These are phyloP conservation scores for Sipunculus nudus DNA, from an alignment of 2,888 invertebrate species.

Conservation along the genomic window DNA sequence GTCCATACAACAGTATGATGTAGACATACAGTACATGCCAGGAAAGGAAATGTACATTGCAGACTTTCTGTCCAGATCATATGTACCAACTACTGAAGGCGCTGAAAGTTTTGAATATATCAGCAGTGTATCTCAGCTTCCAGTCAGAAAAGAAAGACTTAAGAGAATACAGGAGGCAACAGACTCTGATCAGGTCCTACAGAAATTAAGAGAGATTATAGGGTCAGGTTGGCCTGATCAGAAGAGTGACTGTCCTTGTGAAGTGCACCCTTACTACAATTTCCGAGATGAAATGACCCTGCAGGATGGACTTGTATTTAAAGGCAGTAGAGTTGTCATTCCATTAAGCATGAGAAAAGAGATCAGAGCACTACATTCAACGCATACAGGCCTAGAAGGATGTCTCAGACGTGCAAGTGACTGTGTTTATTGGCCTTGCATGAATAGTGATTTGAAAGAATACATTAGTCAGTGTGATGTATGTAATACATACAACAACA, in stretches of 20 bases:
- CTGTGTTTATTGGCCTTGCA: conserved; percentile 2
- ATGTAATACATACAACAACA: too few relatives aligned
- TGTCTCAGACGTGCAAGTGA: conserved; percentile 8
- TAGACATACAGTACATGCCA: too few relatives aligned
- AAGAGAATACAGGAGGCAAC: conserved; percentile 2
- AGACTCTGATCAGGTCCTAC: conserved; percentile 6
- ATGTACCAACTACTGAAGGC: too few relatives aligned
- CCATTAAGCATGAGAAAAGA: neutral
- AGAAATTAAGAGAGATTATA: conserved; percentile 12
- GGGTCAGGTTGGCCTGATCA: conserved; percentile 24
- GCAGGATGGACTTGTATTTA: conserved; percentile 28
- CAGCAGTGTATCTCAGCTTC: too few relatives aligned
- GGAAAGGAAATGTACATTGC: too few relatives aligned
- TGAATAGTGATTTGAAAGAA: too few relatives aligned
- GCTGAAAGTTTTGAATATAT: too few relatives aligned
- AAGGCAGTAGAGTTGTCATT: conserved; percentile 15
- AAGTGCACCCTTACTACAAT: conserved; percentile 14
- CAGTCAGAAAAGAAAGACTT: neutral
- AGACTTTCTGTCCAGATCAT: too few relatives aligned
- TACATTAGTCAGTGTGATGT: too few relatives aligned
- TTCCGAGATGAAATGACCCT: conserved; percentile 27
- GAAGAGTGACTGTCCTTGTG: neutral
- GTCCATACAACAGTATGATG: too few relatives aligned
- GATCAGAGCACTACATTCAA: neutral
- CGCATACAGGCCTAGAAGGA: conserved; percentile 1